Evolutionary conservation across 2,113 vertebrate genomes (phyloP), one percentile per base, ranked within the genome.

Genomic region (Hippocampus mohnikei): DNA sequence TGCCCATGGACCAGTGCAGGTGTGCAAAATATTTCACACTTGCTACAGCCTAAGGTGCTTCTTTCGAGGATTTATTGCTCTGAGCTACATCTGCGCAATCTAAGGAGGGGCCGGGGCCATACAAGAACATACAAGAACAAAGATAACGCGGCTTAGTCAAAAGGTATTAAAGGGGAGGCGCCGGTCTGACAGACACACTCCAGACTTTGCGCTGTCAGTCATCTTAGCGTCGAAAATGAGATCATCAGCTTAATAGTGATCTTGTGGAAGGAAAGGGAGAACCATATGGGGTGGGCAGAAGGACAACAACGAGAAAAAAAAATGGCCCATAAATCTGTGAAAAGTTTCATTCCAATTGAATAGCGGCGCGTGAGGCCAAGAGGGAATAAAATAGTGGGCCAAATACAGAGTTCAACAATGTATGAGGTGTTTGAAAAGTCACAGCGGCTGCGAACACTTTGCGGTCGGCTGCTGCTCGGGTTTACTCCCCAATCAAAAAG

Each of bases 1-100:
- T 33, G 4, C 29, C 3, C 29, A 33, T 33, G 29, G 29, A 5
- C 29, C 29, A 33, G 70, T 74, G 80, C 88, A 90, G 87, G 88
- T 89, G 88, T 78, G 80, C 29, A 71, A 86, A 85, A 85, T 72
- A 87, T 55, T 84, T 88, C 76, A 81, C 84, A 85, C 64, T 72
- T 25, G 85, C 75, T 78, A 33, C 1, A 40, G 16, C 66, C 50
- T 33, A n/a, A 21, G 46, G 50, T 53, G 18, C 10, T n/a, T 67
- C 29, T 53, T 27, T 23, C 12, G 1, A 2, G 46, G 42, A 65
- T 65, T 46, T 65, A 65, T 46, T 23, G 42, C 63, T 25, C 5
- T 41, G 18, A 46, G 6, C 9, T 65, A 27, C 63, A 46, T n/a
- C 41, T 46, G 63, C 63, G 46, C n/a, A 46, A 65, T 65, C 21